phyloP scores from a whole-genome alignment of 1,140 invertebrate genomes.

The Drosophila watanabei region DNA sequence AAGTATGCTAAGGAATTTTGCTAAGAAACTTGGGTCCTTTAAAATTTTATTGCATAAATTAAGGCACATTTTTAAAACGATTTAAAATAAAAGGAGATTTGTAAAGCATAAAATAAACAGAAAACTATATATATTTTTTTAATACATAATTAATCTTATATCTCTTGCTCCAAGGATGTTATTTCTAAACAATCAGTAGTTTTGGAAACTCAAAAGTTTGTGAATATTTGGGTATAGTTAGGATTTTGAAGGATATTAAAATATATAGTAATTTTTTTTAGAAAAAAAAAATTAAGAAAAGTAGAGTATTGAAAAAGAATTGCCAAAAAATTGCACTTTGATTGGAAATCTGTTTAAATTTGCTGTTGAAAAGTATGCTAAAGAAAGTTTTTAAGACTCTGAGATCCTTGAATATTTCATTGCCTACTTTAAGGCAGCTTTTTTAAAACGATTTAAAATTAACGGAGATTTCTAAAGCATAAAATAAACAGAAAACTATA shows the following conservation, averaged over 20 bases:
- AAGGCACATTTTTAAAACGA: not conserved
- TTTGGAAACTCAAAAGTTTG: too few relatives aligned
- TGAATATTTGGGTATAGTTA: not conserved
- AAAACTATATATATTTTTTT: not conserved
- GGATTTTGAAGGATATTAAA: not conserved
- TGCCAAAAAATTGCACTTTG: not conserved
- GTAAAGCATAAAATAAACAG: not conserved
- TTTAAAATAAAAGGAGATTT: not conserved
- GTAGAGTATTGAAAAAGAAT: too few relatives aligned
- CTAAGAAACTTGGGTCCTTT: not conserved
- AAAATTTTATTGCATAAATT: not conserved
- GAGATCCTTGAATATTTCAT: not conserved
- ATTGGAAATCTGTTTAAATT: not conserved
- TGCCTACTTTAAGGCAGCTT: not conserved
- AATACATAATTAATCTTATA: not conserved
- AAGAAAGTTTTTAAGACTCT: fast-evolving
- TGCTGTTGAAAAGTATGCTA: not conserved
- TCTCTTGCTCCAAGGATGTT: not conserved
- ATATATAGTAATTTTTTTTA: too few relatives aligned
- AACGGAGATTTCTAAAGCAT: not conserved
- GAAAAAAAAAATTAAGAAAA: too few relatives aligned
- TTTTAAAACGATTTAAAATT: not conserved
- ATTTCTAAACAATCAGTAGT: too few relatives aligned
- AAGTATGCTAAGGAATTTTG: not conserved
- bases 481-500: not conserved